Evolutionary conservation across 1,140 invertebrate species (phyloP), one percentile per base, ranked within the genome.

Genomic region (Dolichoris vasculosae): DNA sequence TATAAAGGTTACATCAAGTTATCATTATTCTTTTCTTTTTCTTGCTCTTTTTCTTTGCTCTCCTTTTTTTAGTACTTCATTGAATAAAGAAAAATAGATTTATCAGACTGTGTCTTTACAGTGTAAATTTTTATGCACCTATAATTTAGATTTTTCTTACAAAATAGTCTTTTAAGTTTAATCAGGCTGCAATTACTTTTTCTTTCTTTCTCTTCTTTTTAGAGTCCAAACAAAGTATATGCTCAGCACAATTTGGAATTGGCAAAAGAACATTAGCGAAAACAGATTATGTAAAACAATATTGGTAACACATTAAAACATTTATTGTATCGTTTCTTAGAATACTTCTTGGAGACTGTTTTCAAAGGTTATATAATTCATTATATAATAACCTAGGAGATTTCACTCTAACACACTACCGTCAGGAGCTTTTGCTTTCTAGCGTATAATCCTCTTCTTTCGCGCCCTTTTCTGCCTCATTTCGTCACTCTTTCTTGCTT

Each of bases 321-420:
- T 86, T 87, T 78, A 87, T 87, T 48, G 38, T 78, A 40, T 69
- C 81, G 64, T 87, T 88, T 87, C 84, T 83, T 35, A 38, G 85
- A 87, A 88, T 86, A 48, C 35, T 76, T 82, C 82, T 63, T 26
- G 0, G 9, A 59, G 30, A 32, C 51, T 38, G 3, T 32, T 78
- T 63, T 20, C 6, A 51, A 40, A 40, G 76, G 48, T 80, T 76
- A 79, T 73, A 73, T 87, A 87, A 88, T 86, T 87, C 78, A 40
- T 86, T 86, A 79, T n/a, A n/a, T 82, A 86, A 88, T 87, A 87
- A 88, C 78, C 63, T 13, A 79, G 63, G 63, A 71, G 64, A 82
- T 77, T 75, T 55, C 32, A 26, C 76, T 86, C 83, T 55, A 84
- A 32, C 4, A 13, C n/a, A 43, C 43, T n/a, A 17, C 38, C 17